Base-by-base conservation (phyloP, 2,888 invertebrate genomes). In the Meteorus cinctellus region DNA sequence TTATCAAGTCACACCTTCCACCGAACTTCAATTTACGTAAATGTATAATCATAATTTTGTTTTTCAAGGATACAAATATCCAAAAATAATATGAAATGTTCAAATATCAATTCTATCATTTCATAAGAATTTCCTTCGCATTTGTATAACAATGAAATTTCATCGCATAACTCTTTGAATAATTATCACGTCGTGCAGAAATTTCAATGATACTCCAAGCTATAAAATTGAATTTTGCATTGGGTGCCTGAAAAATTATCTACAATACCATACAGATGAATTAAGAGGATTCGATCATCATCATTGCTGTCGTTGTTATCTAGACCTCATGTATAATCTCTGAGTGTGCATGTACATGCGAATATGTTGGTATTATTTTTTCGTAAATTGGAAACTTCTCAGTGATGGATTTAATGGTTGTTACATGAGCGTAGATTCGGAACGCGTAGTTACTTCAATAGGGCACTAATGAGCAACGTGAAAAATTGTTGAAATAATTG, bases 401-500 rank as follows among this genome's bases (percentile, higher is more conserved):
- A 66, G 55, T 66, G 34, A 67, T 67, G 60, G 63, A 29, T 66
- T 45, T 75, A 71, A 69, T 45, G 55, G 63, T 72, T 45, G 65
- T 75, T 65, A 75, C 31, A 72, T 75, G 62, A 75, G 34, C 51
- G 6, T 14, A 66, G 27, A 51, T 55, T 55, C 19, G 19, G 8
- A 75, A 55, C 60, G 73, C 67, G 45, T 27, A 73, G 60, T 62
- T 34, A 62, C 45, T 24, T 72, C 62, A 29, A 62, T 41, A 45
- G 41, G 36, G 29, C 62, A 67, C 72, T 76, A 76, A 76, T 76
- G 76, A 76, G 72, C 34, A 27, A 67, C 67, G 45, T 27, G 66
- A 77, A 63, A 74, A 67, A 76, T 77, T 72, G 75, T 76, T 63
- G 78, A 82, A 82, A 81, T 81, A 83, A 85, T 86, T 83, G 84